Evolutionary conservation across 2,113 vertebrate species (phyloP), one percentile per base, ranked within the genome.

Genomic region (Crotalus helleri): DNA sequence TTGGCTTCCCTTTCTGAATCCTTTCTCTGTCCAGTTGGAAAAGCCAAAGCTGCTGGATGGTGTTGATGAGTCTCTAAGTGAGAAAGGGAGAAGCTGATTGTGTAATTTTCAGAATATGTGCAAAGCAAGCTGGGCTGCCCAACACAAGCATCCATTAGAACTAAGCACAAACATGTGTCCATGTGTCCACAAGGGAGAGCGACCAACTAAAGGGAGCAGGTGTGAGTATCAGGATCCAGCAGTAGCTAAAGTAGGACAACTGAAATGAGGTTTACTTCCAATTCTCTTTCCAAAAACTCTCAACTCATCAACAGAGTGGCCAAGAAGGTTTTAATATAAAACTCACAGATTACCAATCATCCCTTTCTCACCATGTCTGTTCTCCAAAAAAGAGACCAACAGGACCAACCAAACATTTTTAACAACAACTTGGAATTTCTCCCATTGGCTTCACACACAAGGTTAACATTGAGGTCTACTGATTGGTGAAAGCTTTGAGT

Each of bases 31-130:
- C 95, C 96, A 96, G 94, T 0, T 96, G 96, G 95, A 95, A 95
- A 96, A 93, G 88, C 19, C 64, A 93, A 96, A 96, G 95, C 94
- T 96, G 94, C 91, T 96, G 94, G 93, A 94, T 93, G 51, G 91
- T 94, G 93, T 96, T 97, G 94, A 96, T 92, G 93, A 95, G 94
- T 95, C 94, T 96, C 90, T 94, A 95, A 96, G 96, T 93, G 96
- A 96, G 74, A 96, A 81, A 81, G 95, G 95, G 94, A 94, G 86
- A 69, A 96, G 93, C 96, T 95, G 90, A 94, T 96, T 93, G 89
- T 97, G 91, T 95, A 95, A 92, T 95, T 93, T 94, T 93, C 85
- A 93, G 95, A 96, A 95, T 8, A 12, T 46, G 39, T 64, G 44
- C 13, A 87, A 57, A 3, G 81, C 74, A 91, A 93, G 92, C 64